A percentile compares a stretch with the other conserved stretches of the same genome.
These are phyloP conservation scores for Larimichthys polyactis DNA, from an alignment of 2,113 vertebrate genomes.

Conservation along the genomic window DNA sequence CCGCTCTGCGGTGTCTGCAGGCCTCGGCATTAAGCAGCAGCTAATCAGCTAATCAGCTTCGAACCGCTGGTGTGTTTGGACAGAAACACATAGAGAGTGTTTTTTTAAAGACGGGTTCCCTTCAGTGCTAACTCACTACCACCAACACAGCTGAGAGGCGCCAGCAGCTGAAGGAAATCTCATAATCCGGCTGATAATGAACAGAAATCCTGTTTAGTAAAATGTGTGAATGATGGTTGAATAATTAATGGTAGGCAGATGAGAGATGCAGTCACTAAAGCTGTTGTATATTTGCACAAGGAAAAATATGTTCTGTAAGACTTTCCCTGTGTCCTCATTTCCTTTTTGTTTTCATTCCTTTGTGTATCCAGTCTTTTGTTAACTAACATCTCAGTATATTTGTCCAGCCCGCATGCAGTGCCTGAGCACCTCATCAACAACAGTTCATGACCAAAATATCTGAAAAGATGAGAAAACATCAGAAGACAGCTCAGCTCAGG, in stretches of 20 bases:
- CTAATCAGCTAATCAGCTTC: neutral
- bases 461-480: neutral
- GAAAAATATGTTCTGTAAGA: neutral
- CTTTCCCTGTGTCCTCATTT: too few relatives aligned
- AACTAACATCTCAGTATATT: too few relatives aligned
- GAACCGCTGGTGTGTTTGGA: neutral
- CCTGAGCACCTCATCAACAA: too few relatives aligned
- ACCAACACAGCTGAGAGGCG: neutral
- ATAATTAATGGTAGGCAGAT: neutral
- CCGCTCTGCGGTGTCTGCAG: neutral
- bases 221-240: conserved; percentile 6
- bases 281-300: neutral
- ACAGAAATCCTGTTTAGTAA: conserved; percentile 6
- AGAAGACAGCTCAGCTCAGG: neutral
- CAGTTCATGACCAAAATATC: neutral
- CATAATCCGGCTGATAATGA: neutral
- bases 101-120: neutral
- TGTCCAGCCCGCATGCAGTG: too few relatives aligned
- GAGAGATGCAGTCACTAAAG: neutral
- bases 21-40: neutral
- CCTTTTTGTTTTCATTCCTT: too few relatives aligned
- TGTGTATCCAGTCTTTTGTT: too few relatives aligned
- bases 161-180: conserved; percentile 8
- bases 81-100: neutral
- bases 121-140: neutral